phyloP scores from a whole-genome alignment of 1,140 invertebrate genomes.

The Sminthurides bifidus region DNA sequence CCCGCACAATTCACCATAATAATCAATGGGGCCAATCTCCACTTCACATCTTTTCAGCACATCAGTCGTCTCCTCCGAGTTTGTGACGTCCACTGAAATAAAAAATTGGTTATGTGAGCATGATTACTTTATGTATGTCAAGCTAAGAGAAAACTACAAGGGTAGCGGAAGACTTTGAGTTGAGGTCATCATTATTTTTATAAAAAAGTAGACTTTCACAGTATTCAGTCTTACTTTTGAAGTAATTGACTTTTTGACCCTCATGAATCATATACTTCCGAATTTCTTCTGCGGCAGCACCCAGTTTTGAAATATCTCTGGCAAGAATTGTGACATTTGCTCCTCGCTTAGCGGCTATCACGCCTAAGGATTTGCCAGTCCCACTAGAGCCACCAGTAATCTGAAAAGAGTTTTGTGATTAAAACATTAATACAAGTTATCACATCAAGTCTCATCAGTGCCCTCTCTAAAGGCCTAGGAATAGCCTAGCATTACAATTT shows the following conservation, averaged over 20 bases:
- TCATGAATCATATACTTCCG: constrained; percentile 35
- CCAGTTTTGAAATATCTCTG: constrained; percentile 56
- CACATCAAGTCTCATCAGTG: no score
- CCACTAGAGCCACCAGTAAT: constrained; percentile 94
- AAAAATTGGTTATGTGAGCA: no score
- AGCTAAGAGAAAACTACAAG: no score
- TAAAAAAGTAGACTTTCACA: not conserved
- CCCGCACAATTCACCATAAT: constrained; percentile 90
- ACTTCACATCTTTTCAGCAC: constrained; percentile 49
- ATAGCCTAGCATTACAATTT: no score
- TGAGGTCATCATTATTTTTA: no score
- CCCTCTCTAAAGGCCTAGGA: no score
- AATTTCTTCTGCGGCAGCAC: constrained; percentile 49
- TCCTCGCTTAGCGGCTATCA: constrained; percentile 59
- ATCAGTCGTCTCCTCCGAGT: constrained; percentile 50
- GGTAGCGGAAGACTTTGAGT: no score
- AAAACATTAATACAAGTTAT: no score
- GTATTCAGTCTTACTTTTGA: constrained; percentile 39
- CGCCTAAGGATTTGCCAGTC: constrained; percentile 75
- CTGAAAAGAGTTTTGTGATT: no score
- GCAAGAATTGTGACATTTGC: constrained; percentile 83
- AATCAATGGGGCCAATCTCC: constrained; percentile 60
- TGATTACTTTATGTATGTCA: no score
- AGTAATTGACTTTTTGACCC: constrained; percentile 54
- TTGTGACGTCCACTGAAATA: constrained; percentile 54